Evolutionary conservation across 2,888 invertebrate genomes (phyloP).

Genomic region (Apeira syringaria): DNA sequence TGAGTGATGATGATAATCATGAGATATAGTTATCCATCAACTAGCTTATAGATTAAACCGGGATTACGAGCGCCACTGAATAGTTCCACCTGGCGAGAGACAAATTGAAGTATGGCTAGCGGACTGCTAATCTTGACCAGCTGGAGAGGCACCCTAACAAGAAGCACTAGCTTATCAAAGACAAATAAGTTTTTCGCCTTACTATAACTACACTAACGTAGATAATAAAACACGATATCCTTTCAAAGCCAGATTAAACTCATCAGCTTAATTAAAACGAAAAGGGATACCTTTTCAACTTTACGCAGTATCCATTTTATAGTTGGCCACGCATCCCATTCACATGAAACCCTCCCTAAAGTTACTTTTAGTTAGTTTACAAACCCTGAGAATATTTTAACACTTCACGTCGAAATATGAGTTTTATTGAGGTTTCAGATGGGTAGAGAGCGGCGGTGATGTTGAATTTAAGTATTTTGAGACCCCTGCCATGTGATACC

Average conservation of each 20-base stretch:
- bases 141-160: no score
- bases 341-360: constrained; percentile 26
- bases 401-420: constrained; percentile 34
- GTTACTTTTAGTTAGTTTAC: constrained; percentile 23
- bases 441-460: constrained; percentile 10
- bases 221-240: constrained; percentile 1
- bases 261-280: constrained; percentile 16
- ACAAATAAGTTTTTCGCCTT: no score
- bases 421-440: constrained; percentile 40
- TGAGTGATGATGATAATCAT: no score
- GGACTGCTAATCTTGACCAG: no score
- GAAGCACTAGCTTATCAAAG: no score
- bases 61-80: no score
- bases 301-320: constrained; percentile 11
- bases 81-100: no score
- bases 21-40: no score
- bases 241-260: constrained; percentile 10
- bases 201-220: background rate
- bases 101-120: no score
- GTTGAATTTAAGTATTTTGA: constrained; percentile 28
- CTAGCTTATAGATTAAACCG: no score
- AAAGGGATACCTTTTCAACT: constrained; percentile 16
- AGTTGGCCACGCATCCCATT: constrained; percentile 22
- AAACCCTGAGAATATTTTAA: constrained; percentile 38
- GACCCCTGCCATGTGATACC: constrained; percentile 11